A percentile compares a stretch with the other conserved stretches of the same genome.
Conservation (phyloP, 1,140 invertebrate genomes). For the Atta texana region DNA sequence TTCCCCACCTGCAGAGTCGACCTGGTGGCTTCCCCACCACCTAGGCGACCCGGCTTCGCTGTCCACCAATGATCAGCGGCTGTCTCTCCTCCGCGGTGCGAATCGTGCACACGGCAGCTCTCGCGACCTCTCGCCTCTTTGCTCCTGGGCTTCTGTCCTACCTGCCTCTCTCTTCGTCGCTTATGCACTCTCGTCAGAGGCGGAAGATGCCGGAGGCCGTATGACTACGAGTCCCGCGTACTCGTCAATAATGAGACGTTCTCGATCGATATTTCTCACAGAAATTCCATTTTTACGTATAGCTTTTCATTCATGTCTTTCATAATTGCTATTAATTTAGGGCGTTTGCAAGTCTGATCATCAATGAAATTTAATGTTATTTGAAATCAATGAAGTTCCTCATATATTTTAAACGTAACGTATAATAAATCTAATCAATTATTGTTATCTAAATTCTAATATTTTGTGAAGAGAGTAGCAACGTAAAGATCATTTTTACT, state of each 20-base stretch:
- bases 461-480: background rate
- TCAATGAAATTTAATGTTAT: slow-evolving; percentile 20
- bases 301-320: slow-evolving; percentile 32
- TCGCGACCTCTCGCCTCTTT: slow-evolving; percentile 71
- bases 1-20: slow-evolving; percentile 69
- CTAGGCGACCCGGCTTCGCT: slow-evolving; percentile 69
- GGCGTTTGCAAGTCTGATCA: background rate
- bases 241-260: slow-evolving; percentile 20
- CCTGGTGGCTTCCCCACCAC: slow-evolving; percentile 72
- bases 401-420: background rate
- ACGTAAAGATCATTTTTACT: background rate
- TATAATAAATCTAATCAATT: background rate
- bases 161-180: slow-evolving; percentile 47
- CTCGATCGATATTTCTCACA: slow-evolving; percentile 41
- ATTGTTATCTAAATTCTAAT: background rate
- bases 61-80: slow-evolving; percentile 85
- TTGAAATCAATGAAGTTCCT: slow-evolving; percentile 9
- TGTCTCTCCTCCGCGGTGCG: slow-evolving; percentile 79
- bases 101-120: slow-evolving; percentile 62
- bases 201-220: slow-evolving; percentile 26
- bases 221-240: background rate
- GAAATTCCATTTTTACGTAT: background rate
- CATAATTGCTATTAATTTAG: slow-evolving; percentile 4
- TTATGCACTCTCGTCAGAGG: slow-evolving; percentile 42
- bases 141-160: slow-evolving; percentile 66